Evolutionary conservation across 2,797 vertebrate genomes (phyloP).

Genomic region (Tangara arthus): DNA sequence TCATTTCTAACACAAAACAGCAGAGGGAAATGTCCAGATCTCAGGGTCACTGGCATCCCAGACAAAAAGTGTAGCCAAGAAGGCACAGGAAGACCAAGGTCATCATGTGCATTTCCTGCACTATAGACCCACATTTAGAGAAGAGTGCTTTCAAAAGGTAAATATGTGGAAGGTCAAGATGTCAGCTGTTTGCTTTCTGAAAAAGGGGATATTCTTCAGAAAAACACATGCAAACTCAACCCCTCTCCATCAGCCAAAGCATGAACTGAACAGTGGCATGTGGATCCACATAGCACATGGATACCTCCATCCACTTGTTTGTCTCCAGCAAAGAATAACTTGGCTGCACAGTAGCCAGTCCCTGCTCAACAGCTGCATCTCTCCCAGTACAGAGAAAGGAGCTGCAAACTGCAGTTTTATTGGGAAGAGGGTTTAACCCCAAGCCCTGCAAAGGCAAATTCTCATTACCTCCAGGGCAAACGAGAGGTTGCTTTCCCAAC

Average conservation of each 20-base stretch:
- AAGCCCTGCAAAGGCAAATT: background rate
- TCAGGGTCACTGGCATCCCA: background rate
- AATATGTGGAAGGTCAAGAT: background rate
- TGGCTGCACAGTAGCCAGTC: background rate
- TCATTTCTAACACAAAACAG: background rate
- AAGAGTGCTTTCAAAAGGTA: background rate
- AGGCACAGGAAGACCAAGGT: background rate
- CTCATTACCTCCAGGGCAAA: background rate
- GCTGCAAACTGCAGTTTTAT: background rate
- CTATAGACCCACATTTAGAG: background rate
- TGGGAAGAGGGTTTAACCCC: background rate
- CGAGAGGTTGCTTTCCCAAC: background rate
- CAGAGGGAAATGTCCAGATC: background rate
- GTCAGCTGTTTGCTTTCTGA: background rate
- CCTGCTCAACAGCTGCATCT: background rate
- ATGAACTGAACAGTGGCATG: background rate
- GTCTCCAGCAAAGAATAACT: background rate
- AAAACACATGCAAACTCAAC: background rate
- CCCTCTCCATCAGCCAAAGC: background rate
- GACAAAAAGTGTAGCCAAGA: background rate
- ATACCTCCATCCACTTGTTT: background rate
- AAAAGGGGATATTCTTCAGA: background rate
- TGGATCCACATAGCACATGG: background rate
- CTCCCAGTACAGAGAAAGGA: background rate
- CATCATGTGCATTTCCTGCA: accelerated